A percentile compares a stretch with the other conserved stretches of the same genome.
phyloP scores from a whole-genome alignment of 2,797 vertebrate species.

The Corythornis leucogaster region DNA sequence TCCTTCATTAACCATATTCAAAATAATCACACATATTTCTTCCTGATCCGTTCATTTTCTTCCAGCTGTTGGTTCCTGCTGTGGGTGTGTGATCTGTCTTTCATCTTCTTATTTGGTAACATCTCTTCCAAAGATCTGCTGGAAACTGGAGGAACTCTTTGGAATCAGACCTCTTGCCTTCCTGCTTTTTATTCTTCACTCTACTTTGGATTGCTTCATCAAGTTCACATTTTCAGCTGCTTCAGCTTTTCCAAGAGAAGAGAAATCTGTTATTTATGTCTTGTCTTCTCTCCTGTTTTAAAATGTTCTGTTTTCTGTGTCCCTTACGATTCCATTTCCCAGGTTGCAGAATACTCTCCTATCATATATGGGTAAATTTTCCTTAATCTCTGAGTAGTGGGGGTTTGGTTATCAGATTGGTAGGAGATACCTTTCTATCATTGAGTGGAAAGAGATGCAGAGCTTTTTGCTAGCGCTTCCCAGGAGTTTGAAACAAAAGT shows the following conservation, averaged over 20 bases:
- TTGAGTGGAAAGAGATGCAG: neutral
- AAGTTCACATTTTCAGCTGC: neutral
- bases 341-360: neutral
- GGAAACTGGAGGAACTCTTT: neutral
- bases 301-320: neutral
- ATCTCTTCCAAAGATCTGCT: neutral
- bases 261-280: neutral
- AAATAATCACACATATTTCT: slow-evolving; percentile 15
- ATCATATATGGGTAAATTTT: neutral
- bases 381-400: neutral
- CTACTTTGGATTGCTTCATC: neutral
- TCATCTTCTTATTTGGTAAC: neutral
- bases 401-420: neutral
- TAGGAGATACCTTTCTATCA: neutral
- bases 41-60: slow-evolving; percentile 29
- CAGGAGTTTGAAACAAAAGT: neutral
- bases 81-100: neutral
- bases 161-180: neutral
- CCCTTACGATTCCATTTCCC: neutral
- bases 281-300: neutral
- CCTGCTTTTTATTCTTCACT: neutral
- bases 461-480: neutral
- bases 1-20: slow-evolving; percentile 21
- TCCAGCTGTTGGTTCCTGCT: slow-evolving; percentile 51
- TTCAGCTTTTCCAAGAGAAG: neutral